Conservation (phyloP, 37 sponge, comb jelly and placozoan species). For the Amphimedon queenslandica region DNA sequence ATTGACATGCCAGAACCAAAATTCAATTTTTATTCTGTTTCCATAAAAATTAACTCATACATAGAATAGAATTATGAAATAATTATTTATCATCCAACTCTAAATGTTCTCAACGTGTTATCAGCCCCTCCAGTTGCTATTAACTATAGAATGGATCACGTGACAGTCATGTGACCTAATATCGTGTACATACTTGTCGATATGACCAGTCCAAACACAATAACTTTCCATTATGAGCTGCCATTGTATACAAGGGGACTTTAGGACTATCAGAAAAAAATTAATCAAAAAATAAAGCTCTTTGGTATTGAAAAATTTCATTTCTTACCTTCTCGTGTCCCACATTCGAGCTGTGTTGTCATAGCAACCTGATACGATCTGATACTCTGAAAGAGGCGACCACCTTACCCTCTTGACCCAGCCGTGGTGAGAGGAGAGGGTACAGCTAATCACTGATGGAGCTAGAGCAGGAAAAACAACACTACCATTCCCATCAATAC, state of each 20-base stretch:
- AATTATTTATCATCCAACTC: no score
- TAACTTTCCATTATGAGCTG: constrained; percentile 80
- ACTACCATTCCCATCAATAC: no score
- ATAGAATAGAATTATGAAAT: no score
- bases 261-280: constrained; percentile 32
- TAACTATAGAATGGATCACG: constrained; percentile 26
- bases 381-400: constrained; percentile 59
- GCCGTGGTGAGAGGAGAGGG: constrained; percentile 69
- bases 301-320: not conserved
- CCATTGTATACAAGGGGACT: constrained; percentile 68
- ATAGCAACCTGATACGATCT: constrained; percentile 83
- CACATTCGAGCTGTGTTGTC: constrained; percentile 76
- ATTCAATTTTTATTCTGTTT: no score
- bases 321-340: constrained; percentile 74
- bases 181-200: not conserved
- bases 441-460: constrained; percentile 41
- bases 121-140: constrained; percentile 82
- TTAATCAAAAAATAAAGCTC: not conserved
- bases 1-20: no score
- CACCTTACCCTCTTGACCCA: constrained; percentile 82
- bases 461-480: constrained; percentile 30
- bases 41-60: not conserved
- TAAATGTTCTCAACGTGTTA: constrained; percentile 50
- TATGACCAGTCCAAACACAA: constrained; percentile 76
- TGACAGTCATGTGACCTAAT: not conserved